These are phyloP conservation scores for Neotoxoptera formosana DNA, from an alignment of 1,140 invertebrate genomes.

Conservation along the genomic window DNA sequence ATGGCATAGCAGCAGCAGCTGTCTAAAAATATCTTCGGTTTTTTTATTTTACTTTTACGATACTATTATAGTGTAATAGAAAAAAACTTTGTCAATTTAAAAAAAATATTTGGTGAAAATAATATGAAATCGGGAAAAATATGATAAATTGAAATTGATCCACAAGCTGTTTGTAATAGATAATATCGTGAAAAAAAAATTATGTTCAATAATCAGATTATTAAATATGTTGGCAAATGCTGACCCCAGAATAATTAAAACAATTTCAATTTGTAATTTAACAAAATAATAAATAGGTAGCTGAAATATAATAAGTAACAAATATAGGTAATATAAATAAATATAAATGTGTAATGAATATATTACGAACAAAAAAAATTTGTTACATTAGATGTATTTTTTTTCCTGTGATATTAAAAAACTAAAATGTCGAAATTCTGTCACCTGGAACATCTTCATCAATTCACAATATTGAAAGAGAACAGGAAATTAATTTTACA, in stretches of 20 bases:
- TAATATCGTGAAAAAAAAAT: neutral
- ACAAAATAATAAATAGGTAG: neutral
- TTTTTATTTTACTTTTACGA: neutral
- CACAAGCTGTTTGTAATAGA: neutral
- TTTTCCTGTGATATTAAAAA: neutral
- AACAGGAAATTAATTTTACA: neutral
- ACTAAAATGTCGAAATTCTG: neutral
- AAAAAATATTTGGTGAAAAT: neutral
- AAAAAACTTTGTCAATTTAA: neutral
- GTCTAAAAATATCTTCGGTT: neutral
- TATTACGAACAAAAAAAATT: neutral
- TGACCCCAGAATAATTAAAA: neutral
- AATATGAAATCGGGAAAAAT: neutral
- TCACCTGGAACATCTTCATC: neutral
- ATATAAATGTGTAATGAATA: neutral
- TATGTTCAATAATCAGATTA: neutral
- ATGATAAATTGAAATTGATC: neutral
- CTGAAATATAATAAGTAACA: neutral
- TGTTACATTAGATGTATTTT: neutral
- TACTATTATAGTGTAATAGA: neutral
- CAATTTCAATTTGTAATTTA: neutral
- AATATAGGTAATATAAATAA: too few species aligned
- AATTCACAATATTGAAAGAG: neutral
- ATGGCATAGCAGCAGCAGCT: neutral
- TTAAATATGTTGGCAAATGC: neutral